phyloP scores from a whole-genome alignment of 2,888 invertebrate species.

The Cryptocephalus primarius region DNA sequence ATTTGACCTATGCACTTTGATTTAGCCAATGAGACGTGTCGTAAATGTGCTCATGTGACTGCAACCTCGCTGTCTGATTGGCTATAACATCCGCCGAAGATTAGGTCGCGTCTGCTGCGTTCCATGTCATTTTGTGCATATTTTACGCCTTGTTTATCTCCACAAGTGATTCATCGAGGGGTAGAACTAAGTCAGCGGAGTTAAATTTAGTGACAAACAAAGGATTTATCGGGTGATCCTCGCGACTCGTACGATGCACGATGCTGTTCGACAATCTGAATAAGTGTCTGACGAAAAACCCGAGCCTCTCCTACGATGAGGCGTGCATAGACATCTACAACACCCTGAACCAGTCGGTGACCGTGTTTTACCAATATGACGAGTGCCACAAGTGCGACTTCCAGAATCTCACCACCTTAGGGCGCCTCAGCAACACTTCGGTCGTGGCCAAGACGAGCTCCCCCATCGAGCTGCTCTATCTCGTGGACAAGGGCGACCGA shows the following conservation, averaged over 20 bases:
- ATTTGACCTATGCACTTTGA: too few relatives aligned
- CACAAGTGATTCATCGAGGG: background rate
- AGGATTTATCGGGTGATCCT: too few relatives aligned
- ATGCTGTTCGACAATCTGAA: conserved; percentile 21
- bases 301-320: conserved; percentile 31
- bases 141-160: background rate
- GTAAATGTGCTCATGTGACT: too few relatives aligned
- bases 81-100: too few relatives aligned
- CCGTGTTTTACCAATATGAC: conserved; percentile 31
- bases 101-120: too few relatives aligned
- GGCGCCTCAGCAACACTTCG: conserved; percentile 21
- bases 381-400: conserved; percentile 35
- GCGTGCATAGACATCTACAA: conserved; percentile 36
- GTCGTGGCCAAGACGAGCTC: conserved; percentile 32
- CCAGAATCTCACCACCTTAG: conserved; percentile 23
- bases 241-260: conserved; percentile 1
- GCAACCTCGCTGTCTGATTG: too few relatives aligned
- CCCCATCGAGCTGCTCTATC: conserved; percentile 25
- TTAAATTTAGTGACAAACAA: too few relatives aligned
- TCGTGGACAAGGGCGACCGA: conserved; percentile 10
- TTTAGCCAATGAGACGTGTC: too few relatives aligned
- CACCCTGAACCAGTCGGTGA: conserved; percentile 19
- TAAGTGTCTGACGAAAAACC: conserved; percentile 22
- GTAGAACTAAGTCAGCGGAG: too few relatives aligned
- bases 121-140: too few relatives aligned